Base-by-base conservation (phyloP, 2,113 vertebrate genomes). In the Hystrix cristata region DNA sequence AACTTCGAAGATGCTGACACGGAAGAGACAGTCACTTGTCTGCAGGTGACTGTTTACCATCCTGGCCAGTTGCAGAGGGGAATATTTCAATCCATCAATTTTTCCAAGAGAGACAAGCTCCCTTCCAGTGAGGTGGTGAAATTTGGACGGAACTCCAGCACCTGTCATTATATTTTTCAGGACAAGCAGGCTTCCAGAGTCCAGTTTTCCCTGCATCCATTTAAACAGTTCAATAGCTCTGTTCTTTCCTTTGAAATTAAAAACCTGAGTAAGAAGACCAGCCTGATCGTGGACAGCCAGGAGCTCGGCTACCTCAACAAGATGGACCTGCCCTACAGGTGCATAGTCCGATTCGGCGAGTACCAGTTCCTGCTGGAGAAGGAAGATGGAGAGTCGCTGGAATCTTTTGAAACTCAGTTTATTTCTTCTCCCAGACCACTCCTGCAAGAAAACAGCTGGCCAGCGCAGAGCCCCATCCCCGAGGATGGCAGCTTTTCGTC, bases 231-330 rank as follows among this genome's bases (percentile, higher is more conserved):
- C 2, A 95, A 98, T 48, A 98, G 98, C 97, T 87, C 98, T 0
- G 98, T 98, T 4, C 93, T 98, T 57, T 98, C 97, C 11, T 99
- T 99, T 87, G 98, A 98, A 97, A 98, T 99, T 38, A 99, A 99
- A 99, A 99, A 99, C 97, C 64, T 99, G 98, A 99, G 99, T 98
- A 99, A 99, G 98, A 99, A 90, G 97, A 99, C 98, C 0, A 98
- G 69, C 0, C 51, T 99, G 87, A 55, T 92, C 0, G 99, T 99
- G 38, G 98, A 99, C 95, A 96, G 98, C 11, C 90, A 76, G 0
- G 97, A 98, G 34, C 98, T 99, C 95, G 98, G 91, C 64, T 99
- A 99, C 98, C 98, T 99, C 4, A 99, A 99, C 81, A 99, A 98
- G 67, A 84, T 84, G 0, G 99, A 99, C 48, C 98, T 99, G 81